Evolutionary conservation across 2,113 vertebrate genomes (phyloP), one percentile per base, ranked within the genome.

Genomic region (Percina caprodes): DNA sequence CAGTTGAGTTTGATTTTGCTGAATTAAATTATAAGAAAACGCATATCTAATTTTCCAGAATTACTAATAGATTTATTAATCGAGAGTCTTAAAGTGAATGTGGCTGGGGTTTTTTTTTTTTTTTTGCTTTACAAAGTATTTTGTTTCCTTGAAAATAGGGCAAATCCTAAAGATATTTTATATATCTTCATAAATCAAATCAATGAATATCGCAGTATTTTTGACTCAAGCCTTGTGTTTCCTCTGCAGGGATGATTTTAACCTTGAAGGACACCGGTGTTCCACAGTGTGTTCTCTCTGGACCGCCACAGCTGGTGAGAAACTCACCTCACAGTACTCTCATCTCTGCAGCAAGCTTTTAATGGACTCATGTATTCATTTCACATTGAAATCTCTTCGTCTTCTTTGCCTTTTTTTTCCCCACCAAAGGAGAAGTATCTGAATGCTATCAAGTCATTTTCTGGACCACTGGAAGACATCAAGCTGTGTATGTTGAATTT

Each of bases 281-380:
- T 10, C 96, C 96, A 0, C 95, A 96, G 42, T 98, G 97, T 69
- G 92, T 96, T 18, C 94, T 99, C 23, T 97, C 96, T 10, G 98
- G 98, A 88, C 98, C 98, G 0, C 97, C 97, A 3, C 97, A 98
- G 80, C 94, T 99, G 96, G 98, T 99, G 75, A 97, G 97, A 92
- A 19, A 8, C 23, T 39, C 19, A 11, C 3, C 39, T 10, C 39
- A 42, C 39, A 42, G 39, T 11, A 11, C 10, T 42, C 10, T 2
- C 10, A 3, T 42, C 39, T 42, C 19, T 60, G 24, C 51, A 21
- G 49, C 8, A 19, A 55, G 54, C 18, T 15, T 58, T 58, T 6
- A 8, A 4, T 46, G 3, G 0, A 5, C 39, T 46, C 15, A 10
- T 5, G 5, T 4, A 5, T 39, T 61, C 6, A 61, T 42, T 42